A percentile compares a stretch with the other conserved stretches of the same genome.
phyloP scores from a whole-genome alignment of 2,113 vertebrate genomes.

The Lethenteron reissneri region DNA sequence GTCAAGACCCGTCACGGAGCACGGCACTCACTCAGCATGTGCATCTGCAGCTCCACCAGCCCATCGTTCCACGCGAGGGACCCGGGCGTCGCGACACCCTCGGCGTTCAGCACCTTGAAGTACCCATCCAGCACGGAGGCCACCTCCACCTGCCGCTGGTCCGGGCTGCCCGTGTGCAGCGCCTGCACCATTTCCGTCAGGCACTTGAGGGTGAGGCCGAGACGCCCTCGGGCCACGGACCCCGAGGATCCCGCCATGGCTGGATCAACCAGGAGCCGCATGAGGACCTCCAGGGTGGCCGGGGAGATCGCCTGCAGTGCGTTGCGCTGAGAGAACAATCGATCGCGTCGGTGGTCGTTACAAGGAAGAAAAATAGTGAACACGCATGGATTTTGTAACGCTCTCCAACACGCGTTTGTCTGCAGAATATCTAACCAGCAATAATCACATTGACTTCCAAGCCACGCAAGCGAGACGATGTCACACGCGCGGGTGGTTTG shows the following conservation, averaged over 20 bases:
- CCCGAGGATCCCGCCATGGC: slow-evolving; percentile 27
- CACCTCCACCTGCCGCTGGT: slow-evolving; percentile 40
- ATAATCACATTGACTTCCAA: not conserved
- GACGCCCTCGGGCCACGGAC: slow-evolving; percentile 16
- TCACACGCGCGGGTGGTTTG: no score
- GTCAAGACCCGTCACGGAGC: no score
- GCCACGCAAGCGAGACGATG: not conserved
- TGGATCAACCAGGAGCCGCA: slow-evolving; percentile 36
- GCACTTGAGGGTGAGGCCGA: slow-evolving; percentile 27
- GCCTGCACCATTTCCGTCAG: slow-evolving; percentile 52
- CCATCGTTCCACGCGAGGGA: slow-evolving; percentile 39
- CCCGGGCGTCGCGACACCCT: slow-evolving; percentile 32
- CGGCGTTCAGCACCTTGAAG: slow-evolving; percentile 64
- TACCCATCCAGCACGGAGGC: slow-evolving; percentile 45
- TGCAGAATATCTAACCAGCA: not conserved
- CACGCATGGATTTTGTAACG: not conserved
- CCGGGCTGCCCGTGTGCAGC: slow-evolving; percentile 44
- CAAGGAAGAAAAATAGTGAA: slow-evolving; percentile 1
- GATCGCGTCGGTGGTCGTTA: no score
- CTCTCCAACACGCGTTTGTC: not conserved
- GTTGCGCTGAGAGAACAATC: slow-evolving; percentile 32
- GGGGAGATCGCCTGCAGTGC: slow-evolving; percentile 43
- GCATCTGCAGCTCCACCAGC: slow-evolving; percentile 38
- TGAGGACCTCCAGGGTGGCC: slow-evolving; percentile 35
- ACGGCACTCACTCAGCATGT: slow-evolving; percentile 54